Evolutionary conservation across 2,113 vertebrate species (phyloP).

Genomic region (Halcyon senegalensis): DNA sequence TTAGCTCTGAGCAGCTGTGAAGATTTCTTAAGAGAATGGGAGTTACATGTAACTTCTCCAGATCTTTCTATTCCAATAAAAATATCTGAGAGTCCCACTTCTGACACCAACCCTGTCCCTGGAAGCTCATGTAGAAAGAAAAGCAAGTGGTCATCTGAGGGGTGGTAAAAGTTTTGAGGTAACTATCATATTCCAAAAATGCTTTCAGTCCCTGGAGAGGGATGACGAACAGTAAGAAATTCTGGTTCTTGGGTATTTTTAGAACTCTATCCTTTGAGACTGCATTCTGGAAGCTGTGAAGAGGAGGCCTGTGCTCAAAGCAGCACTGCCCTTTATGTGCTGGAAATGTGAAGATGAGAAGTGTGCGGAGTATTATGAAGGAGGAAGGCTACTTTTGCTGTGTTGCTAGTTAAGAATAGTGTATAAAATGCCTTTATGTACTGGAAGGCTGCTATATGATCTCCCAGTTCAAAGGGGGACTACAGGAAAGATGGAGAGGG

Average conservation of each 20-base stretch:
- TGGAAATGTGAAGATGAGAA: background rate
- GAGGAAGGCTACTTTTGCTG: background rate
- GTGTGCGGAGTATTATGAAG: too few relatives aligned
- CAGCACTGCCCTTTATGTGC: too few relatives aligned
- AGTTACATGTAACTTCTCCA: fast-evolving
- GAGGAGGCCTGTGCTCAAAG: background rate
- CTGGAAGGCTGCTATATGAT: too few relatives aligned
- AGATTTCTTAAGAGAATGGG: background rate
- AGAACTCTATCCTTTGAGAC: background rate
- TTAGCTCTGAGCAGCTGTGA: background rate
- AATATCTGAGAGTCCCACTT: background rate
- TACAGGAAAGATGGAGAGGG: background rate
- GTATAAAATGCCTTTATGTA: background rate
- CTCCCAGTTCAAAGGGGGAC: too few relatives aligned
- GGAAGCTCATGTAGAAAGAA: background rate
- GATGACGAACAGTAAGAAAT: background rate
- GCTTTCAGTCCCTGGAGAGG: background rate
- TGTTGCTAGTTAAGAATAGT: background rate
- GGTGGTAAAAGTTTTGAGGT: background rate
- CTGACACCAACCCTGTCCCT: background rate
- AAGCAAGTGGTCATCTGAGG: background rate
- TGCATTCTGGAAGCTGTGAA: background rate
- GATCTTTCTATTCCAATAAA: background rate
- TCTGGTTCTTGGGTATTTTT: fast-evolving
- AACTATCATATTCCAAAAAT: fast-evolving